Percentiles rank a stretch among this genome's conserved stretches.
These are phyloP conservation scores for Drosophila sordidula DNA, from an alignment of 2,888 invertebrate genomes.

Conservation along the genomic window DNA sequence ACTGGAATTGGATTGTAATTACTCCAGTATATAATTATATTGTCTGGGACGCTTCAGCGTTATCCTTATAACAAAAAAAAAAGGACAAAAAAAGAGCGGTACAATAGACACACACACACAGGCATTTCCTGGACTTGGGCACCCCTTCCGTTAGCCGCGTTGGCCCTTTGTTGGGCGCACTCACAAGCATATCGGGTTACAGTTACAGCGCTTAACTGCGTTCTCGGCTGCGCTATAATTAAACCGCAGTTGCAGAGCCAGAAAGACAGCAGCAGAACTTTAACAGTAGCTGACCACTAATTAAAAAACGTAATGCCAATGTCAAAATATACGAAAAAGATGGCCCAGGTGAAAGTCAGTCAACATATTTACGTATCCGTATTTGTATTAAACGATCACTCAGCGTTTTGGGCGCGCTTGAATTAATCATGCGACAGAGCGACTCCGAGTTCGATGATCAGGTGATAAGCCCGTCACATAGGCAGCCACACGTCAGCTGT, in stretches of 20 bases:
- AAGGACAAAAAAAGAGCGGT: conserved; percentile 27
- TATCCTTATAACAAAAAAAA: conserved; percentile 43
- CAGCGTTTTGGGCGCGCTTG: conserved; percentile 73
- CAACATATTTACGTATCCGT: conserved; percentile 22
- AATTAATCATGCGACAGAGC: conserved; percentile 69
- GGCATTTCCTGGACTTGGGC: conserved; percentile 55
- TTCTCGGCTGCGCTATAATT: conserved; percentile 63
- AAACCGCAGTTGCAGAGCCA: conserved; percentile 63
- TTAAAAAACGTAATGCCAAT: conserved; percentile 60
- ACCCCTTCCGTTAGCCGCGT: conserved; percentile 58
- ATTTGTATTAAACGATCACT: conserved; percentile 82
- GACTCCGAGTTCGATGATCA: conserved; percentile 66
- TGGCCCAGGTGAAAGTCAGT: conserved; percentile 50
- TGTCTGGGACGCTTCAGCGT: conserved; percentile 67
- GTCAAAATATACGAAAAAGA: conserved; percentile 49
- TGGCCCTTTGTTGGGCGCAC: conserved; percentile 59
- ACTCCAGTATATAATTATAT: conserved; percentile 74
- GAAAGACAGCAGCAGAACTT: conserved; percentile 6
- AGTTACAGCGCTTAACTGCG: conserved; percentile 62
- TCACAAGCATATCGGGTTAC: conserved; percentile 79
- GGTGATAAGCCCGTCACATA: conserved; percentile 80
- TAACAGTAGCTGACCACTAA: conserved; percentile 65
- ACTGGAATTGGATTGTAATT: conserved; percentile 82
- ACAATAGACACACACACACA: conserved; percentile 51
- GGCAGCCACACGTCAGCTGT: conserved; percentile 83